Base-by-base conservation (phyloP, 2,797 vertebrate genomes). In the Brachyrhaphis roseni region DNA sequence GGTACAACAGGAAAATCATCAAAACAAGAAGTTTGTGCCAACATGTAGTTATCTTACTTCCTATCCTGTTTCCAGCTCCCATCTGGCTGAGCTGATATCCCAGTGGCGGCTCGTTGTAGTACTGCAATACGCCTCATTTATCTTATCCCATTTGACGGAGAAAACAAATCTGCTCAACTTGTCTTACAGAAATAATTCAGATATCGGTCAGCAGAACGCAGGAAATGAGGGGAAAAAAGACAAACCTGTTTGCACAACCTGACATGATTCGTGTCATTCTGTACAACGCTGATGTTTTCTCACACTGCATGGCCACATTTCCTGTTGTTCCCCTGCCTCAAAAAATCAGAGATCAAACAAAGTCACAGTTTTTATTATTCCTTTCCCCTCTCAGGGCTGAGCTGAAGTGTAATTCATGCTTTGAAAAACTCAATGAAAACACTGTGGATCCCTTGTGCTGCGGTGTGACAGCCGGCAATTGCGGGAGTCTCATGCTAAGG, bases 71-170 rank as follows among this genome's bases (percentile, higher is more conserved):
- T 90, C 90, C 88, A 91, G 87, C 78, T 87, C 39, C 89, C 92
- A 91, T 91, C 94, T 95, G 94, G 91, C 70, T 47, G 39, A 76
- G 88, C 88, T 93, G 94, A 95, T 94, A 94, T 79, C 79, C 55
- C 78, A 41, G 72, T 2, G 47, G 39, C 36, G 79, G 72, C 71
- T 76, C 23, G 78, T 64, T 72, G 71, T 78, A 72, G 70, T 77
- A 74, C 86, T 26, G 70, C 90, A 72, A 70, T 75, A 78, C 34
- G 77, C 81, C 75, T 76, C 51, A 46, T 91, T 88, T 89, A 92
- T 93, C 90, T 89, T 82, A 78, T 82, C 73, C 28, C 68, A 55
- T 31, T 47, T 74, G 78, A 84, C 83, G 80, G 78, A 46, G 74
- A 80, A 82, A 78, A 62, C 73, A 76, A 26, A 90, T 86, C 87